Percentiles rank a stretch among this genome's conserved stretches.
Evolutionary conservation across 2,888 invertebrate species (phyloP).

Genomic region (Seira musarum): DNA sequence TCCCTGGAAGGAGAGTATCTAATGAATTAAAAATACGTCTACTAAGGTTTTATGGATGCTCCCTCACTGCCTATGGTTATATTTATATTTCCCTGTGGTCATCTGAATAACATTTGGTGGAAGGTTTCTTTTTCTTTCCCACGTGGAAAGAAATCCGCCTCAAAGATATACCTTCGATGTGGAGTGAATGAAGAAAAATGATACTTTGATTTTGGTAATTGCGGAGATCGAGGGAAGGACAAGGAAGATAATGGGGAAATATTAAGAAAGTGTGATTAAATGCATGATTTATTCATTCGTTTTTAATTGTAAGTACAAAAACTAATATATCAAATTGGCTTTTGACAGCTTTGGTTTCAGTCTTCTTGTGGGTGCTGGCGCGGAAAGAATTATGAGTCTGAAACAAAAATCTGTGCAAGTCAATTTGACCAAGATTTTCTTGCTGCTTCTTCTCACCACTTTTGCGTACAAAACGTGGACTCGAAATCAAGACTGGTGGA

Average conservation of each 20-base stretch:
- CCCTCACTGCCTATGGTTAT: too few species aligned
- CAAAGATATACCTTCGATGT: neutral
- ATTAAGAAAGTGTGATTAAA: conserved; percentile 63
- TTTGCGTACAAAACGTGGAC: conserved; percentile 80
- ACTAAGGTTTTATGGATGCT: neutral
- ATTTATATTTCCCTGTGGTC: neutral
- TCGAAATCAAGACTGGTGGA: conserved; percentile 85
- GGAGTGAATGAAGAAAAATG: conserved; percentile 5
- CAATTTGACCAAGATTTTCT: conserved; percentile 76
- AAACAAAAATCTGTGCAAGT: conserved; percentile 68
- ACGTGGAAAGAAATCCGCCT: neutral
- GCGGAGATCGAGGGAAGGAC: neutral
- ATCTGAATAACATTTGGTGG: neutral
- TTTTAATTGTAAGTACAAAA: conserved; percentile 68
- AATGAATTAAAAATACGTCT: neutral
- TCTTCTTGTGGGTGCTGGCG: conserved; percentile 82
- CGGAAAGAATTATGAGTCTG: conserved; percentile 74
- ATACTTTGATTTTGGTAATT: conserved; percentile 1
- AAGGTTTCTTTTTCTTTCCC: too few species aligned
- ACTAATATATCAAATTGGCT: conserved; percentile 67
- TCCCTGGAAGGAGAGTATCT: neutral
- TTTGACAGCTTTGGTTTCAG: conserved; percentile 83
- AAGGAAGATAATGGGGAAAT: conserved; percentile 25
- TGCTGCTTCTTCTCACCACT: conserved; percentile 76
- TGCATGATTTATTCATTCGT: conserved; percentile 66